Evolutionary conservation across 2,113 vertebrate genomes (phyloP).

Genomic region (Procavia capensis): DNA sequence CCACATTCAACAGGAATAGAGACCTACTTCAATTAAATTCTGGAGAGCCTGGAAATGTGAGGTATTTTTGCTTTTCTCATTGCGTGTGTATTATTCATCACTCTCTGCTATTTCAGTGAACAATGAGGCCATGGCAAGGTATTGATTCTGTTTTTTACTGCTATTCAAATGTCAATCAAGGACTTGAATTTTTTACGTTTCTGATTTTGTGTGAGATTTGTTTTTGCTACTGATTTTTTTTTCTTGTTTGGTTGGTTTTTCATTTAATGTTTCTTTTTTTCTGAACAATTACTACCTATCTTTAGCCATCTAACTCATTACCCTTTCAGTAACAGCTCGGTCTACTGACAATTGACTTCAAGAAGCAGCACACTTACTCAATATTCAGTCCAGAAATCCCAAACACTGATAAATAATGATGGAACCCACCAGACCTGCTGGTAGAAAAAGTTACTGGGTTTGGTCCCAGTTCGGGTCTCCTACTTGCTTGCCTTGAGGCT

Average conservation of each 20-base stretch:
- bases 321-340: neutral
- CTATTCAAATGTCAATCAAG: slow-evolving; percentile 36
- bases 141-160: slow-evolving; percentile 31
- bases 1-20: slow-evolving; percentile 67
- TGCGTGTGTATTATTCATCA: slow-evolving; percentile 66
- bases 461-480: neutral
- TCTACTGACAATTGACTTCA: neutral
- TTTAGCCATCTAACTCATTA: neutral
- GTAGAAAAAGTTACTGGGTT: neutral
- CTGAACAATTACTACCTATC: neutral
- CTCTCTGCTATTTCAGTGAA: slow-evolving; percentile 55
- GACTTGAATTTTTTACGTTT: slow-evolving; percentile 24
- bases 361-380: neutral
- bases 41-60: slow-evolving; percentile 53
- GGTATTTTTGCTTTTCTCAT: slow-evolving; percentile 54
- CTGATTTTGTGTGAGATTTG: neutral
- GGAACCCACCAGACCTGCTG: neutral
- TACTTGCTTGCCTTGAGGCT: neutral
- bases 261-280: neutral
- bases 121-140: slow-evolving; percentile 1
- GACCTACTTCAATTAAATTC: slow-evolving; percentile 72
- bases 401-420: neutral
- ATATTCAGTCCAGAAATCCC: neutral
- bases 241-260: neutral
- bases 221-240: neutral